Percentiles rank a stretch among this genome's conserved stretches.
Evolutionary conservation across 2,797 vertebrate genomes (phyloP).

Genomic region (Onychomys arenicola): DNA sequence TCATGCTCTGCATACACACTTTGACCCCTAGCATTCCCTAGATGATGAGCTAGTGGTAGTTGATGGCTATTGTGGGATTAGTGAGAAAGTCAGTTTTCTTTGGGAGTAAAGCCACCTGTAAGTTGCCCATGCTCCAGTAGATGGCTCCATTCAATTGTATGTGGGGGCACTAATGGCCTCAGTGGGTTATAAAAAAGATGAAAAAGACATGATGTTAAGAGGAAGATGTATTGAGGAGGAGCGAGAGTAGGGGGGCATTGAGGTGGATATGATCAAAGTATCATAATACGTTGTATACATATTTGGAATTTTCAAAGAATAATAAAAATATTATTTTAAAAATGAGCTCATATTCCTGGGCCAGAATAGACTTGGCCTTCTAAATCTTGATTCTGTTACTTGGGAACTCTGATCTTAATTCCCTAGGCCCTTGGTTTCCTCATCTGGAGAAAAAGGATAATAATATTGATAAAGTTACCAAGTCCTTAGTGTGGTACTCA

Average conservation of each 20-base stretch:
- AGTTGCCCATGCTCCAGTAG: neutral
- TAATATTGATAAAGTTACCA: neutral
- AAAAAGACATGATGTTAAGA: neutral
- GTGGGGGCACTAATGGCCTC: neutral
- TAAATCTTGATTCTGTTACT: neutral
- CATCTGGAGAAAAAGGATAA: constrained; percentile 7
- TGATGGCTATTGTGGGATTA: neutral
- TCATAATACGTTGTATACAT: neutral
- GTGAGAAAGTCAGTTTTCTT: neutral
- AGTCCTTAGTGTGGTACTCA: neutral
- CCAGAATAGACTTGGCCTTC: neutral
- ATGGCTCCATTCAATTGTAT: neutral
- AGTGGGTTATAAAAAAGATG: neutral
- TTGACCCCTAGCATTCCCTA: neutral
- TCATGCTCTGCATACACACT: neutral
- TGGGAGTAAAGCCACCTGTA: neutral
- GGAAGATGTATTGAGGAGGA: neutral
- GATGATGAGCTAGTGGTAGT: neutral
- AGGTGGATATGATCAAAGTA: neutral
- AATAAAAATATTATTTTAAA: neutral
- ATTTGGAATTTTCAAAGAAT: neutral
- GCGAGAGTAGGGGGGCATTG: neutral
- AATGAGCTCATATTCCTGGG: neutral
- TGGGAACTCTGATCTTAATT: constrained; percentile 4
- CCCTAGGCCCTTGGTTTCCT: neutral